These are phyloP conservation scores for Pterocles burchelli DNA, from an alignment of 2,113 vertebrate genomes.

Conservation along the genomic window DNA sequence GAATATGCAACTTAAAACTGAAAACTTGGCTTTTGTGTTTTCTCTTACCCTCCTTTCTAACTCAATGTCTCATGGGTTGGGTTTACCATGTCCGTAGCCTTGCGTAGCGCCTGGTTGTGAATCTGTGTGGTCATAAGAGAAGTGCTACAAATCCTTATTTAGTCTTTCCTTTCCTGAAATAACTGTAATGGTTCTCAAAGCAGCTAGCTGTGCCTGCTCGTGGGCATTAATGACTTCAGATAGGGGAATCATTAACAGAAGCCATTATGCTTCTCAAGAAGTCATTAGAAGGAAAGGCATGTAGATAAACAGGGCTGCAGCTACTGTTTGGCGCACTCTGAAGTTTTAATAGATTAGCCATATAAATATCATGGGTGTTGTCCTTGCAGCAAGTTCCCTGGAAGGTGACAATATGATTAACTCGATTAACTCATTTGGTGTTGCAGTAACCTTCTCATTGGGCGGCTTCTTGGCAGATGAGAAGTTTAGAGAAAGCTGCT, in stretches of 20 bases:
- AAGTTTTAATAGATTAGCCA: neutral
- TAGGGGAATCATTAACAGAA: neutral
- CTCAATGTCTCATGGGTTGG: neutral
- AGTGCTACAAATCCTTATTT: neutral
- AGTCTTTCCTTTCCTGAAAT: neutral
- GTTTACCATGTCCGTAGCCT: neutral
- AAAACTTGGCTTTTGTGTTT: neutral
- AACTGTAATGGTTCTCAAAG: neutral
- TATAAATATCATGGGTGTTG: neutral
- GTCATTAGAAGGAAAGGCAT: neutral
- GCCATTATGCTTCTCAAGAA: neutral
- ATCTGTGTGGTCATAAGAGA: accelerated
- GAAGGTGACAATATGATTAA: neutral
- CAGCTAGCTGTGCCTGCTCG: accelerated
- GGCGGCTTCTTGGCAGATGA: neutral
- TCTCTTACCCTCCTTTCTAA: neutral
- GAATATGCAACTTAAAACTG: neutral
- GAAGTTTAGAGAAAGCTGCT: neutral
- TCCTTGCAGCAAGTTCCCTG: neutral
- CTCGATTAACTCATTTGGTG: neutral
- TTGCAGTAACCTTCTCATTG: neutral
- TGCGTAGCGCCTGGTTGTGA: neutral
- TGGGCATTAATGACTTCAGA: neutral
- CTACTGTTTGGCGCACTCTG: neutral
- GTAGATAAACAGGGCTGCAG: neutral